A percentile compares a stretch with the other conserved stretches of the same genome.
Evolutionary conservation across 2,113 vertebrate species (phyloP).

Genomic region (Sapayoa aenigma): DNA sequence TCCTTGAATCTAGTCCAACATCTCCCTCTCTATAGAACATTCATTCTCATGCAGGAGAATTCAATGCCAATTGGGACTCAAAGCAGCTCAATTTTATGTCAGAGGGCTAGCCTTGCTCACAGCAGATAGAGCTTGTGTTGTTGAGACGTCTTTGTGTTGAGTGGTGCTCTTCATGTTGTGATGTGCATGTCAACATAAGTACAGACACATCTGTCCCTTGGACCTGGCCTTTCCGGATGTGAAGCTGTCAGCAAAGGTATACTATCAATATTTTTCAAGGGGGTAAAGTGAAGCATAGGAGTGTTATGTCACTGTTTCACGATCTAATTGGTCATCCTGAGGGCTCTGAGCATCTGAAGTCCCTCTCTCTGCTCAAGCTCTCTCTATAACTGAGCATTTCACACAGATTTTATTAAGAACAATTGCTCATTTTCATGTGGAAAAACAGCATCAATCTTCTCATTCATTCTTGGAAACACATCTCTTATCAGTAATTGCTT

Average conservation of each 20-base stretch:
- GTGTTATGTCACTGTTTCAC: neutral
- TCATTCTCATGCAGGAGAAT: neutral
- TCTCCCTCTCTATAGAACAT: neutral
- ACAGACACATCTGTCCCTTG: neutral
- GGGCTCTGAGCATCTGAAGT: neutral
- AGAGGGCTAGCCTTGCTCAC: neutral
- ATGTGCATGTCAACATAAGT: neutral
- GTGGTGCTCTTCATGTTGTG: neutral
- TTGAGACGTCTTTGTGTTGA: neutral
- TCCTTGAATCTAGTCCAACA: neutral
- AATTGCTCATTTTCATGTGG: constrained; percentile 68
- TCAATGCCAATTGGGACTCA: neutral
- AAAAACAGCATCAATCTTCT: constrained; percentile 73
- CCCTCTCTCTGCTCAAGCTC: neutral
- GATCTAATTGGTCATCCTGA: neutral
- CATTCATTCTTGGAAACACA: constrained; percentile 77
- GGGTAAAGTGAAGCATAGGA: neutral
- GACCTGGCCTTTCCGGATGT: neutral
- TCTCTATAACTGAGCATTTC: neutral
- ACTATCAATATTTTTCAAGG: neutral
- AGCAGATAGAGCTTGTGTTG: neutral
- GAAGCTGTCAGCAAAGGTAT: neutral
- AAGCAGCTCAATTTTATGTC: neutral
- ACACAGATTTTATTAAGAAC: neutral
- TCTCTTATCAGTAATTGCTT: constrained; percentile 64